Evolutionary conservation across 2,797 vertebrate genomes (phyloP), one percentile per base, ranked within the genome.

Genomic region (Molossus molossus): DNA sequence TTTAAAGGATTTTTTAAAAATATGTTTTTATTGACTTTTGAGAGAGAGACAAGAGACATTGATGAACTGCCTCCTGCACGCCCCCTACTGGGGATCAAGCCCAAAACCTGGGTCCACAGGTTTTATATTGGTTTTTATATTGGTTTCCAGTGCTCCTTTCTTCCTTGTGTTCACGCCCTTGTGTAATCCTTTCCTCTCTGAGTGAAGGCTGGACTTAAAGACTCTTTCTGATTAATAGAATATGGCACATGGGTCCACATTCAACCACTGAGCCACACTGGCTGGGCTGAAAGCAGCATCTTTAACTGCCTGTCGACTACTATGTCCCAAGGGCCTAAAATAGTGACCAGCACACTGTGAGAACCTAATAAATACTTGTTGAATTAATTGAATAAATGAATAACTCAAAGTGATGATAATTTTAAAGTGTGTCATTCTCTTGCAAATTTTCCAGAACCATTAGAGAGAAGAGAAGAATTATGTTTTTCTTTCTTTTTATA

Each of bases 341-440:
- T 20, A 72, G 37, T 87, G 33, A 48, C 60, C 40, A 53, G 14
- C 48, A 88, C 25, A 64, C 57, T 27, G 50, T 29, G 81, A 58
- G 37, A 95, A 84, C n/a, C 50, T 76, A 94, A 79, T 87, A 82
- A 90, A 58, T 90, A 50, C 27, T 75, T 55, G 18, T 53, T 77
- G 29, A 92, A 81, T 87, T 96, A 82, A 76, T 58, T 69, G 37
- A 80, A 69, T 87, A 75, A 90, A 50, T 86, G 67, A 69, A 77
- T 81, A 72, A 91, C 29, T 87, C 27, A 77, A 45, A 95, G 20
- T 67, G 18, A 13, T 87, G 3, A 64, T 86, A 8, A 90, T 67
- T 90, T 90, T 93, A 87, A 67, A 25, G 17, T 87, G 6, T 83
- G 58, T 89, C 23, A 58, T 82, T 50, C 75, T 92, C 15, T 86